Evolutionary conservation across 2,888 invertebrate genomes (phyloP).

Genomic region (Ormia ochracea): DNA sequence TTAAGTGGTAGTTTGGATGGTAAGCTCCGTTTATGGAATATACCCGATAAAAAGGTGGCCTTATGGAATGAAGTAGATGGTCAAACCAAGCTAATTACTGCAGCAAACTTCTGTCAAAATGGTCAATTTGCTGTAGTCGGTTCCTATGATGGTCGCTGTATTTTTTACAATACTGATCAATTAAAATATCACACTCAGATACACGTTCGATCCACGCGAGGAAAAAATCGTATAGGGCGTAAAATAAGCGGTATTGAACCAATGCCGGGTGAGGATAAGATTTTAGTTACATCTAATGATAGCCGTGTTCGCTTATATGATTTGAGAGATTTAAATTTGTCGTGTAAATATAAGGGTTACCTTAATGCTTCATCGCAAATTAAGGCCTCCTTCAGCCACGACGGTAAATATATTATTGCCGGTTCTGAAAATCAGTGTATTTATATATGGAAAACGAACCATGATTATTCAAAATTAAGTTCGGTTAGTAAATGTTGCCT

Average conservation of each 20-base stretch:
- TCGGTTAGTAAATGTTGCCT: constrained; percentile 79
- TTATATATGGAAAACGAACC: constrained; percentile 98
- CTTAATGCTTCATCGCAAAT: constrained; percentile 97
- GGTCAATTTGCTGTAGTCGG: constrained; percentile 99
- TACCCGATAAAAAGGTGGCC: constrained; percentile 99
- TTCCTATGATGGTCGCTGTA: constrained; percentile 98
- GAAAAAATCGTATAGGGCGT: constrained; percentile 94
- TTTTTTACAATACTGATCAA: constrained; percentile 98
- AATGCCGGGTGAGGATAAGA: constrained; percentile 96
- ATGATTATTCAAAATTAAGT: constrained; percentile 95
- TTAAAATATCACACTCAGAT: constrained; percentile 98
- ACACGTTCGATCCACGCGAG: constrained; percentile 95
- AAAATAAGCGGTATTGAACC: constrained; percentile 99
- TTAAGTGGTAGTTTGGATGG: constrained; percentile 98
- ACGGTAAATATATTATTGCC: constrained; percentile 97
- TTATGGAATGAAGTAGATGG: constrained; percentile 98
- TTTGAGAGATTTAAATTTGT: constrained; percentile 92
- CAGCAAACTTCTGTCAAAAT: constrained; percentile 97
- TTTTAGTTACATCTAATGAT: constrained; percentile 97
- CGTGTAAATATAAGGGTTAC: constrained; percentile 96
- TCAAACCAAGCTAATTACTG: constrained; percentile 95
- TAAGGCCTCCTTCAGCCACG: constrained; percentile 97
- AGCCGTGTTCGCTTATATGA: constrained; percentile 97
- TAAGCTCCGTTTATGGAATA: constrained; percentile 98
- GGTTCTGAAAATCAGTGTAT: constrained; percentile 98